Evolutionary conservation across 2,888 invertebrate genomes (phyloP), one percentile per base, ranked within the genome.

Genomic region (Electrophaes corylata): DNA sequence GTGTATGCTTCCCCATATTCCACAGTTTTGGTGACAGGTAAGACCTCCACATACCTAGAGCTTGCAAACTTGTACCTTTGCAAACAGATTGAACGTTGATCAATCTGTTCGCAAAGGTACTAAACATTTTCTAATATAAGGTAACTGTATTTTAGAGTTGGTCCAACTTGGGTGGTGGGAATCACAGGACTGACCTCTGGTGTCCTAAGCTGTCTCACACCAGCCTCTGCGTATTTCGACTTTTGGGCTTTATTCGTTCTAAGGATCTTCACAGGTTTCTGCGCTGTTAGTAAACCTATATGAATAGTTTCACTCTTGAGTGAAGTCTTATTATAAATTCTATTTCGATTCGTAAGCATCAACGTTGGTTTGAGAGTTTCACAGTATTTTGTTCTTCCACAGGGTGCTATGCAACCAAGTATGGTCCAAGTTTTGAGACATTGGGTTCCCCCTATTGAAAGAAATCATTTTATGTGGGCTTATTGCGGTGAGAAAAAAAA

Each of bases 361-460:
- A 16, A 14, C 8, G 14, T 16, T 37, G 16, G 23, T 41, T 41
- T 12, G 20, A 23, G 6, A 41, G 10, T 2, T 37, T 37, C 37
- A 37, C 37, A 16, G 35, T 8, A 35, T 51, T 41, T 3, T 26
- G 16, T 29, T 10, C 51, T 45, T 67, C 68, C 57, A 57, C 65
- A 91, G 91, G 91, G 91, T 39, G 91, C 88, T 4, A 91, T 91
- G 90, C 82, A 85, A 67, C 90, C 91, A 4, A 90, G 86, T 60
- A 91, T 91, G 91, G 84, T 91, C 3, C 91, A 90, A 73, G 79
- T 90, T 23, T 66, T 91, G 20, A 76, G 88, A 49, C 78, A 88
- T 62, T 91, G 91, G 91, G 88, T 90, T 10, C 91, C 91, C 11
- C 91, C 91, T 1, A 79, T 79, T n/a, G 91, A 91, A 67, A 80